Percentiles rank a stretch among this genome's conserved stretches.
phyloP scores from a whole-genome alignment of 2,888 invertebrate genomes.

The Oeneis ivallda region DNA sequence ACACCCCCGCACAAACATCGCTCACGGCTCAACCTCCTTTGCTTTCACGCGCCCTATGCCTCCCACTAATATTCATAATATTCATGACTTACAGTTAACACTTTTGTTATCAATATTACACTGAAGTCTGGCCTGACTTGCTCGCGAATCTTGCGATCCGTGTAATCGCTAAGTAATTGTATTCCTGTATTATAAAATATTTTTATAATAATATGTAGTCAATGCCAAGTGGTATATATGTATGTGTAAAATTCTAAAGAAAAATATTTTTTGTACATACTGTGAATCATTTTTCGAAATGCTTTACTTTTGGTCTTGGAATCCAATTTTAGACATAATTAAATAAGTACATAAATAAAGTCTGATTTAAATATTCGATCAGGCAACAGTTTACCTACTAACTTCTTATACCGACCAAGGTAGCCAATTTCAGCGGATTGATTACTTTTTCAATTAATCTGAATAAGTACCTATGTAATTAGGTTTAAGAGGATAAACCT shows the following conservation, averaged over 20 bases:
- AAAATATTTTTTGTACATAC: neutral
- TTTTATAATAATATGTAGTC: conserved; percentile 2
- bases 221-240: conserved; percentile 35
- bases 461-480: neutral
- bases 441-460: neutral
- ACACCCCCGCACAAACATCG: conserved; percentile 74
- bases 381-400: neutral
- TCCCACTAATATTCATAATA: conserved; percentile 39
- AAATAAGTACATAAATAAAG: too few species aligned
- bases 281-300: neutral
- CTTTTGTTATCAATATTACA: neutral
- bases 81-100: conserved; percentile 20
- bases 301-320: too few species aligned
- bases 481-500: neutral
- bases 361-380: too few species aligned
- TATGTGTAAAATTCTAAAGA: neutral
- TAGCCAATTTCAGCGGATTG: neutral
- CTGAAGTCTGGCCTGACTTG: neutral
- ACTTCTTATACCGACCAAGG: neutral
- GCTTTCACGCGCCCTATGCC: conserved; percentile 43
- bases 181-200: neutral
- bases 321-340: too few species aligned
- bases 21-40: conserved; percentile 64
- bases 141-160: neutral
- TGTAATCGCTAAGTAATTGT: neutral